Conservation (phyloP, 2,888 invertebrate genomes). For the Ferrisia virgata region DNA sequence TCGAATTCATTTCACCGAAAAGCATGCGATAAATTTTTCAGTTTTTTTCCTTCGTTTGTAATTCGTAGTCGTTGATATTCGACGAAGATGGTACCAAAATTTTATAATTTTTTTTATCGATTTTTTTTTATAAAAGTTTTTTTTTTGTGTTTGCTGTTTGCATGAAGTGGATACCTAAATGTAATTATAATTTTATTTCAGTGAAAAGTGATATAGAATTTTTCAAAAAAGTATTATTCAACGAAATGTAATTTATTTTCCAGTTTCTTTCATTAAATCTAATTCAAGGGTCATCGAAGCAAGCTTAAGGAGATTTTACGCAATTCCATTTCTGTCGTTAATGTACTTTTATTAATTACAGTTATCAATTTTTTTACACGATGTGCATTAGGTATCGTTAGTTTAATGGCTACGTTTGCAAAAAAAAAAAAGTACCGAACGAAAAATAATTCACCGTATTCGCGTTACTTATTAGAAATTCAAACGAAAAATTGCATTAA, state of each 20-base stretch:
- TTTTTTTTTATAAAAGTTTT: neutral
- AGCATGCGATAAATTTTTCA: neutral
- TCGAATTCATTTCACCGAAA: neutral
- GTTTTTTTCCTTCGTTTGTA: neutral
- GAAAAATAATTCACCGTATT: neutral
- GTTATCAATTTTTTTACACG: neutral
- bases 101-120: neutral
- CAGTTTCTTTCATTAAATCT: neutral
- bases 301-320: neutral
- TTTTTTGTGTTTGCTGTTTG: neutral
- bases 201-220: neutral
- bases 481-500: neutral
- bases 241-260: constrained; percentile 20
- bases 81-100: neutral
- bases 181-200: neutral
- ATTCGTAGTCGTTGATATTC: neutral
- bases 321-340: neutral
- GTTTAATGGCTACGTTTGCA: neutral
- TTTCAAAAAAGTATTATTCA: neutral
- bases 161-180: neutral
- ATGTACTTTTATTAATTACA: neutral
- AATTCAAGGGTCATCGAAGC: neutral
- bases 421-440: neutral
- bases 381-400: too few relatives aligned
- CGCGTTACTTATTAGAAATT: neutral